Evolutionary conservation across 37 sponge, comb jelly and placozoan genomes (phyloP).

Genomic region (Haliclona indistincta): DNA sequence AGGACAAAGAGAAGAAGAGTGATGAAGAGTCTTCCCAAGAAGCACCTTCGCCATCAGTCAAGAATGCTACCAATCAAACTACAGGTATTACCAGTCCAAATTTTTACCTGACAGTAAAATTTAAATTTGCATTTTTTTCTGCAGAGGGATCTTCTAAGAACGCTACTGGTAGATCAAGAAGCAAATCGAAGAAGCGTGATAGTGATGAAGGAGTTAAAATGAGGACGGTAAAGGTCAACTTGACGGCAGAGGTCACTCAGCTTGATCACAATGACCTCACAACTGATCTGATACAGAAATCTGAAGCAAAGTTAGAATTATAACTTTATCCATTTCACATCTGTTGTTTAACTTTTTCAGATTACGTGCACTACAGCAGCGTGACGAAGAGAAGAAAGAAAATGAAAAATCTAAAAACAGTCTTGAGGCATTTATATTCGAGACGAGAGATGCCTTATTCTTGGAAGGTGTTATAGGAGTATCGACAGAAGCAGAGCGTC

Average conservation of each 20-base stretch:
- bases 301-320: not conserved
- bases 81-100: too few species aligned
- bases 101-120: too few species aligned
- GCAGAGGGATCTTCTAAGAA: too few species aligned
- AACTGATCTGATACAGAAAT: conserved; percentile 14
- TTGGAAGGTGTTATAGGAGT: conserved; percentile 36
- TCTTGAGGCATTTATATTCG: conserved; percentile 73
- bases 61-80: not conserved
- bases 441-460: conserved; percentile 61
- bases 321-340: not conserved
- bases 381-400: conserved; percentile 65
- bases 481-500: conserved; percentile 77
- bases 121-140: too few species aligned
- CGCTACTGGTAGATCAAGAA: conserved; percentile 5
- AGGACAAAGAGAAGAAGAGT: conserved; percentile 1
- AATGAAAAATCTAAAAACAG: conserved; percentile 64
- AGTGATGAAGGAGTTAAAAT: too few species aligned
- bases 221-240: conserved; percentile 40
- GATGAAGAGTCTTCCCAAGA: not conserved
- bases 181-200: not conserved
- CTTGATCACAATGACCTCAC: conserved; percentile 35
- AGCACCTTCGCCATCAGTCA: not conserved
- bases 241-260: conserved; percentile 34
- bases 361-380: conserved; percentile 39
- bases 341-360: conserved; percentile 17